These are phyloP conservation scores for Noctua fimbriata DNA, from an alignment of 2,888 invertebrate genomes.

Conservation along the genomic window DNA sequence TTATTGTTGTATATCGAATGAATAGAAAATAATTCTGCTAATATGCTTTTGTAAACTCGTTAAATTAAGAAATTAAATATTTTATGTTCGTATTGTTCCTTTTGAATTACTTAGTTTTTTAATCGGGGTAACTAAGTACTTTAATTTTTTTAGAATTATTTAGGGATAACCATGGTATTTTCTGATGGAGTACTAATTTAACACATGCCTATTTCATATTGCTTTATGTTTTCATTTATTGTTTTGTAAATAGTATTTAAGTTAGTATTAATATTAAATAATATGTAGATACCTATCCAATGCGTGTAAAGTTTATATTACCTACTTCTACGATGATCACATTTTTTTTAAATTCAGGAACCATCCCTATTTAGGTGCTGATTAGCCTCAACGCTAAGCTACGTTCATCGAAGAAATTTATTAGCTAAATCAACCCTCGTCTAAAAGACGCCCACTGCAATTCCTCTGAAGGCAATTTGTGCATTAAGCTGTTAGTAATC, in stretches of 20 bases:
- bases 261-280: constrained; percentile 59
- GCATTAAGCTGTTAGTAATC: constrained; percentile 13
- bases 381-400: background rate
- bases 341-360: too few relatives aligned
- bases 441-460: background rate
- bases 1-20: constrained; percentile 74
- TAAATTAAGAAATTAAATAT: constrained; percentile 43
- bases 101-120: constrained; percentile 51
- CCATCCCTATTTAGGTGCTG: too few relatives aligned
- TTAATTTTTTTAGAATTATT: constrained; percentile 17
- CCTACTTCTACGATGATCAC: background rate
- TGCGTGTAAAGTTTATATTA: constrained; percentile 55
- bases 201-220: constrained; percentile 48
- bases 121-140: constrained; percentile 26
- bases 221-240: constrained; percentile 49
- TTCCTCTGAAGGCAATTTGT: constrained; percentile 15
- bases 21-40: constrained; percentile 75
- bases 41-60: constrained; percentile 59
- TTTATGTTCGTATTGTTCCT: constrained; percentile 60
- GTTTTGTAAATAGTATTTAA: constrained; percentile 68
- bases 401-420: background rate
- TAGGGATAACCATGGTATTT: constrained; percentile 31
- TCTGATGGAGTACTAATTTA: constrained; percentile 41
- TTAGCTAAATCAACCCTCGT: background rate
- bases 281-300: constrained; percentile 39